Evolutionary conservation across 2,113 vertebrate genomes (phyloP).

Genomic region (Leptosomus discolor): DNA sequence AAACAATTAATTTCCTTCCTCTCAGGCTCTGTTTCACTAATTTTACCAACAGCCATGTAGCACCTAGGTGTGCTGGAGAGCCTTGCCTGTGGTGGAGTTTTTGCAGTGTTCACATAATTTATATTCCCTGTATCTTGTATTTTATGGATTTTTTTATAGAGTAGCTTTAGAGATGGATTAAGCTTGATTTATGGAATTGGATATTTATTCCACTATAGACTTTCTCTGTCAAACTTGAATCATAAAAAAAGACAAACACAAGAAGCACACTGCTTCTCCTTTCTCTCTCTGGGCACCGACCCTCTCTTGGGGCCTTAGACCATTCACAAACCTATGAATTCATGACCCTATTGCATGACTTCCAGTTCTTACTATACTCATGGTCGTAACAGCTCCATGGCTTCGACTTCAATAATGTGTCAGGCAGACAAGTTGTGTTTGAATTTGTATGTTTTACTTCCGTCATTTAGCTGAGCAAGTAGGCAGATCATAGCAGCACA

Average conservation of each 20-base stretch:
- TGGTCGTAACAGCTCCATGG: background rate
- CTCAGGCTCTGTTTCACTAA: background rate
- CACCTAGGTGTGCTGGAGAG: background rate
- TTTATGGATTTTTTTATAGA: background rate
- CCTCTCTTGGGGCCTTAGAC: background rate
- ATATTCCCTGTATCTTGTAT: background rate
- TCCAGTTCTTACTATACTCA: background rate
- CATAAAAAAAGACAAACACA: background rate
- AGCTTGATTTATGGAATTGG: background rate
- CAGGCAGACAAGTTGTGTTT: background rate
- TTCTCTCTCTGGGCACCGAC: background rate
- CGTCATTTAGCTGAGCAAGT: background rate
- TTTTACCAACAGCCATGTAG: background rate
- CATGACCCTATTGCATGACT: background rate
- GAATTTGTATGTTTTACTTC: background rate
- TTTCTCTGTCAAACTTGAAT: background rate
- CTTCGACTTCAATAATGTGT: background rate
- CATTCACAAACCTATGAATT: background rate
- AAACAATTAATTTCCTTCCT: background rate
- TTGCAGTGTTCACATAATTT: background rate
- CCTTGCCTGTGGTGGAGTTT: background rate
- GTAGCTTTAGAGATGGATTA: background rate
- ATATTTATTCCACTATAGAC: background rate
- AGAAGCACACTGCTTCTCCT: background rate
- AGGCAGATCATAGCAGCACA: background rate